Conservation (phyloP, 2,888 invertebrate species). For the Melikaiella ostensackeni region DNA sequence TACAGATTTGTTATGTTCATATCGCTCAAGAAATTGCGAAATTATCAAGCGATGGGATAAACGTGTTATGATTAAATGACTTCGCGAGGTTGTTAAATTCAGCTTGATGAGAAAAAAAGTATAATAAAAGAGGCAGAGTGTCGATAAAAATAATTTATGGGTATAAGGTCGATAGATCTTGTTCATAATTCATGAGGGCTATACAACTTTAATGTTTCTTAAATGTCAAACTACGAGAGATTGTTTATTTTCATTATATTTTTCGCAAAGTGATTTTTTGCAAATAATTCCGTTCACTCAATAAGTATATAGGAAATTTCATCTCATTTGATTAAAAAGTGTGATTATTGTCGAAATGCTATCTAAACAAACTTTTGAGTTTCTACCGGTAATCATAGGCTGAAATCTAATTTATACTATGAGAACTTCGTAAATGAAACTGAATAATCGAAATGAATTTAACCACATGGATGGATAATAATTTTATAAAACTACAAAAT, state of each 20-base stretch:
- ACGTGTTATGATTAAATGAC: constrained; percentile 6
- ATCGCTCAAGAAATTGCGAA: neutral
- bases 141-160: constrained; percentile 30
- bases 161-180: neutral
- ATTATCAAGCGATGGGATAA: neutral
- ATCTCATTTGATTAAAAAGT: too few relatives aligned
- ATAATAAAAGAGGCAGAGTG: constrained; percentile 8
- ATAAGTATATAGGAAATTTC: too few relatives aligned
- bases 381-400: too few relatives aligned
- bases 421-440: too few relatives aligned
- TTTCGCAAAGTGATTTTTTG: neutral
- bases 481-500: too few relatives aligned
- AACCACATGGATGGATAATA: too few relatives aligned
- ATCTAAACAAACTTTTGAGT: too few relatives aligned
- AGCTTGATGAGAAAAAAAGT: constrained; percentile 6
- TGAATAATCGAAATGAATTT: too few relatives aligned
- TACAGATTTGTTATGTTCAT: neutral
- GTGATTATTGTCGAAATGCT: too few relatives aligned
- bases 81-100: constrained; percentile 12
- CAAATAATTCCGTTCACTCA: too few relatives aligned
- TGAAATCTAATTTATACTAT: too few relatives aligned
- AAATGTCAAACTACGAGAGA: neutral
- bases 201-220: neutral
- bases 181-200: neutral
- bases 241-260: neutral